Base-by-base conservation (phyloP, 2,113 vertebrate genomes). In the Glaucidium brasilianum region DNA sequence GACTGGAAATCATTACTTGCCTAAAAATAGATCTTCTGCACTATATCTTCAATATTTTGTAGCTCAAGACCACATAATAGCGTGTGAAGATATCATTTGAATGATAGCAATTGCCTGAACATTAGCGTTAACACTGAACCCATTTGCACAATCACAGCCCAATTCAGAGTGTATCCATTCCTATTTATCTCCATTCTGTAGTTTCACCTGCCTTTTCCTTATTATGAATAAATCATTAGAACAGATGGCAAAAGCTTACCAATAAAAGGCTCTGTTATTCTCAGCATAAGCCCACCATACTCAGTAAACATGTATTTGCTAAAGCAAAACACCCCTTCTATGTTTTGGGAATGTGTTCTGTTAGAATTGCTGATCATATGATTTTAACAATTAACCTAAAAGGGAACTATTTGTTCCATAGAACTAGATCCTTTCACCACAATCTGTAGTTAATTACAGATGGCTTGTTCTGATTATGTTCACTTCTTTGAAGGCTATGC, bases 171-270 rank as follows among this genome's bases (percentile, higher is more conserved):
- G 82, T 86, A 94, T 88, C 86, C 82, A 85, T 22, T 92, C 49
- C 84, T 95, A 90, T 94, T 97, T 97, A 96, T 97, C 97, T 97
- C 68, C 82, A 97, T 97, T 96, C 78, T 97, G 88, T 89, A 91
- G 78, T 94, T 95, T 98, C 97, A 98, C 97, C 97, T 98, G 91
- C 78, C 75, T 97, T 94, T 96, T 88, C 68, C 84, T 76, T 91
- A 80, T 53, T 75, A 96, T 97, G 97, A 98, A 98, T 98, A 98
- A 98, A 97, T 97, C 96, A 97, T 97, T 79, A 96, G 94, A 98
- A 89, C 96, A 98, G 98, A 98, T 98, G 97, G 95, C 52, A 94
- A 97, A 96, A 94, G 78, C 96, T 97, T 97, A 97, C 93, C 97
- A 96, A 96, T 97, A 96, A 98, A 98, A 98, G 89, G 83, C 62